phyloP scores from a whole-genome alignment of 37 sponge, comb jelly and placozoan genomes.

The Ianthella basta region DNA sequence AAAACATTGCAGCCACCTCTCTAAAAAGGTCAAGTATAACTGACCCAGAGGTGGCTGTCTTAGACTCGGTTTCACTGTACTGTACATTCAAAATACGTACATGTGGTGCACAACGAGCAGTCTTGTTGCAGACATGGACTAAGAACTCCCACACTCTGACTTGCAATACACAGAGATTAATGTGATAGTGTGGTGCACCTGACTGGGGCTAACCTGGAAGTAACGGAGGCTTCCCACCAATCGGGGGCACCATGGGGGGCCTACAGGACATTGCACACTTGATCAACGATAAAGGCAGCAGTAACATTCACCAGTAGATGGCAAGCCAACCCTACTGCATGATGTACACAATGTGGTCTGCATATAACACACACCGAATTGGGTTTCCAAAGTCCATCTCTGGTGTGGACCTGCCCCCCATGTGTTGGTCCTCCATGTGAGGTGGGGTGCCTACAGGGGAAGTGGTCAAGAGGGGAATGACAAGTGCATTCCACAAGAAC shows the following conservation, averaged over 20 bases:
- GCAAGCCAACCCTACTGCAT: not conserved
- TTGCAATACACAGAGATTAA: not conserved
- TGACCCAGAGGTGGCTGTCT: too few species aligned
- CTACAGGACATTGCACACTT: not conserved
- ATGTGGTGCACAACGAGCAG: not conserved
- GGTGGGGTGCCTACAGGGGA: conserved; percentile 2
- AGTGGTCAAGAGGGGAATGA: too few species aligned
- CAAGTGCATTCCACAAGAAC: too few species aligned
- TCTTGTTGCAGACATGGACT: too few species aligned
- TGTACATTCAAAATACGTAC: too few species aligned
- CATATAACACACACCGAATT: conserved; percentile 10
- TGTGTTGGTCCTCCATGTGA: not conserved
- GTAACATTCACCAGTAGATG: not conserved
- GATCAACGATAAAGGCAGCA: not conserved
- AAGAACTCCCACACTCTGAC: too few species aligned
- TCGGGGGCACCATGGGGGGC: not conserved
- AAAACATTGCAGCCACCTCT: too few species aligned
- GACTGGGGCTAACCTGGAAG: not conserved
- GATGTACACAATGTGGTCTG: not conserved
- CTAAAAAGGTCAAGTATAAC: too few species aligned
- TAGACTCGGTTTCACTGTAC: too few species aligned
- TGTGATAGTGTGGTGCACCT: not conserved
- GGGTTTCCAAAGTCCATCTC: conserved; percentile 11
- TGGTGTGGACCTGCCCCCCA: conserved; percentile 19
- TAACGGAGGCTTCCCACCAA: not conserved